Base-by-base conservation (phyloP, 2,888 invertebrate genomes). In the Lithophane socia region DNA sequence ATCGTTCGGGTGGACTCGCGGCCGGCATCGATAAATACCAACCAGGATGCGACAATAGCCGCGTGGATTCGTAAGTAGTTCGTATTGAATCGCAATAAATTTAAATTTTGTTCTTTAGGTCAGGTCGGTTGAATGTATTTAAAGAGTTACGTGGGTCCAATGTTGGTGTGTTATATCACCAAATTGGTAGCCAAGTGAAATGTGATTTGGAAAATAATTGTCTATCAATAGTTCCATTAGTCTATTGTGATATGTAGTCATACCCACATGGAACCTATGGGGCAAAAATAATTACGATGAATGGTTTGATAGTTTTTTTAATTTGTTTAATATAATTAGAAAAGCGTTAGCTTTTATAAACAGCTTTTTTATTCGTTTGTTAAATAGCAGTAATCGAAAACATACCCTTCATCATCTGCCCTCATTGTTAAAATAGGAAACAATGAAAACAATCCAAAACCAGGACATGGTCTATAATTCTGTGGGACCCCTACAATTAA, bases 401-500 rank as follows among this genome's bases (percentile, higher is more conserved):
- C 21, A 61, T 71, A 71, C 82, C 82, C 82, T 76, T 80, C 69
- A 72, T 77, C 64, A 80, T 80, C 77, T 58, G 37, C 66, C 77
- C 77, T 83, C 85, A 88, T 86, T 89, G 84, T 89, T 83, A 82
- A 87, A 88, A 88, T 85, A 69, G 71, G 77, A 84, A 83, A 91
- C 88, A 88, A 90, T 89, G 78, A 84, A 86, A 87, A 86, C 80
- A 86, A 86, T 87, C 73, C 64, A 73, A 74, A 78, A 58, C 44
- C 60, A 66, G 81, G 88, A 89, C 91, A 90, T 87, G 87, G 88
- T 86, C 88, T 87, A 91, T 91, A 92, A 92, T 90, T 89, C 88
- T 82, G 68, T 83, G 73, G 84, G 86, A 88, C 90, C 93, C 93
- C 91, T 87, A 86, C 93, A 91, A 93, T 94, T 94, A 94, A 93